Conservation (phyloP, 2,113 vertebrate species). For the Gnathonemus longibarbis region DNA sequence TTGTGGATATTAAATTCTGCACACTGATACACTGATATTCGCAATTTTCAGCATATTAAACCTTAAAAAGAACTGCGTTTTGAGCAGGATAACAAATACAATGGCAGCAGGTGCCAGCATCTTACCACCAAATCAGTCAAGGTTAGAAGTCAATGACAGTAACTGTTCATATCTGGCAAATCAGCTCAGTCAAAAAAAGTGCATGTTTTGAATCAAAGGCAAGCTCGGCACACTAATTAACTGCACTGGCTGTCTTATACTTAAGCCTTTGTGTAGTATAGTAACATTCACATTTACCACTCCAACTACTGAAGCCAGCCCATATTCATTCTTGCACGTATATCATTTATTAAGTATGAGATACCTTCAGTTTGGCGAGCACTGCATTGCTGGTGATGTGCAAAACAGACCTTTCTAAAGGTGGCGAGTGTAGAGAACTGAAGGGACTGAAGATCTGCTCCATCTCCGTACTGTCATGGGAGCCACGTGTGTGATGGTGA, state of each 20-base stretch:
- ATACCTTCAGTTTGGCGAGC: not conserved
- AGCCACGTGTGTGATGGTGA: too few relatives aligned
- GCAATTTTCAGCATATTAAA: not conserved
- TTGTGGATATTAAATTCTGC: not conserved
- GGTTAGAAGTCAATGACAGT: not conserved
- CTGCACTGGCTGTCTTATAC: not conserved
- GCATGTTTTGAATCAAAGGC: not conserved
- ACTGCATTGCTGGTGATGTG: not conserved
- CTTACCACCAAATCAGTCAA: not conserved
- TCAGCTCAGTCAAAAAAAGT: not conserved
- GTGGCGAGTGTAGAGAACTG: not conserved
- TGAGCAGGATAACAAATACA: not conserved
- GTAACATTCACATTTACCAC: not conserved
- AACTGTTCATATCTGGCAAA: not conserved
- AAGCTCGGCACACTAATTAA: not conserved
- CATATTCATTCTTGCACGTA: not conserved
- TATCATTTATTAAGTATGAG: not conserved
- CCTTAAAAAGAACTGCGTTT: not conserved
- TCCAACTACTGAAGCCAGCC: not conserved
- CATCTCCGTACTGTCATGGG: slow-evolving; percentile 20
- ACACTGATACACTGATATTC: not conserved
- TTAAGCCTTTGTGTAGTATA: not conserved
- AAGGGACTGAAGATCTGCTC: slow-evolving; percentile 22
- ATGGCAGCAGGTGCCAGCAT: not conserved
- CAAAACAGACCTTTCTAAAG: not conserved